Conservation (phyloP, 2,888 invertebrate genomes). For the Andrena praecox region DNA sequence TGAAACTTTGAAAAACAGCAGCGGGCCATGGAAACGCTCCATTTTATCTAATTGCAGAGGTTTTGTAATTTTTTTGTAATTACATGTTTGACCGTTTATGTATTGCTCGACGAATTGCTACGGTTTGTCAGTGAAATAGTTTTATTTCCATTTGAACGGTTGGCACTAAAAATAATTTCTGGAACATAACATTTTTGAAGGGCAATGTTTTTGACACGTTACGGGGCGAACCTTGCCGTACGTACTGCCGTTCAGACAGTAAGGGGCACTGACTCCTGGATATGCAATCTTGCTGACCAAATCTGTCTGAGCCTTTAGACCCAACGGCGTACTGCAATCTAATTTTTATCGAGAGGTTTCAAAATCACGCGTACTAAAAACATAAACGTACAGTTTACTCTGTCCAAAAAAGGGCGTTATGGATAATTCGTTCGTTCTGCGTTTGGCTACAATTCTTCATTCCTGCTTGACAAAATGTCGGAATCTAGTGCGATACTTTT, state of each 20-base stretch:
- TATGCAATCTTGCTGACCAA: constrained; percentile 76
- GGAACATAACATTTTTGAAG: constrained; percentile 6
- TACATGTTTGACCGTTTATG: no score
- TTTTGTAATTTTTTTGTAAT: no score
- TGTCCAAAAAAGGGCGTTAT: neutral
- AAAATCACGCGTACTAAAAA: constrained; percentile 10
- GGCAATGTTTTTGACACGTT: constrained; percentile 44
- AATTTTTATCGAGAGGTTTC: constrained; percentile 31
- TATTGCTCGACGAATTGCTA: no score
- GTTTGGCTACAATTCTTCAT: neutral
- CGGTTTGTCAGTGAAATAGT: no score
- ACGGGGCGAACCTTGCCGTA: constrained; percentile 51
- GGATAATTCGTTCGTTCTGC: neutral
- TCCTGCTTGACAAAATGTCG: neutral
- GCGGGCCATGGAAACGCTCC: neutral
- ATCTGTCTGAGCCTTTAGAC: constrained; percentile 76
- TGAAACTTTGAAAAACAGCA: neutral
- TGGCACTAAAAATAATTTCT: neutral
- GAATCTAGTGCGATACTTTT: no score
- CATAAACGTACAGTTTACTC: neutral
- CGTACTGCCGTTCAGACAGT: constrained; percentile 63
- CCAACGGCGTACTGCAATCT: constrained; percentile 72
- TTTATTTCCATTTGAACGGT: neutral
- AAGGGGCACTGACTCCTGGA: constrained; percentile 79
- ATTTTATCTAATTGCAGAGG: neutral